Evolutionary conservation across 1,140 invertebrate genomes (phyloP).

Genomic region (Eumaeus atala): DNA sequence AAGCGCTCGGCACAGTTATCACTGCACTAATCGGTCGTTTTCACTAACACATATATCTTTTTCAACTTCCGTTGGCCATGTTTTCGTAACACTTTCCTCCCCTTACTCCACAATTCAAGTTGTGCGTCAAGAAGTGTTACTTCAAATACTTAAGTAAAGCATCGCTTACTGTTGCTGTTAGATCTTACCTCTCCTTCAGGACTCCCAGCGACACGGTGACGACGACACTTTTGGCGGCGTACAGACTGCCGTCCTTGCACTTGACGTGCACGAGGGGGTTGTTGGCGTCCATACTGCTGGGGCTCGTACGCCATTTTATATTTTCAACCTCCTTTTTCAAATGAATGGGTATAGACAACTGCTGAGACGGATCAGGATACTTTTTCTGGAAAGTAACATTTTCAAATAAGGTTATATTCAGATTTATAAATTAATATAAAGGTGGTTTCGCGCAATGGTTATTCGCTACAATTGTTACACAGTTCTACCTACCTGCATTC

Average conservation of each 20-base stretch:
- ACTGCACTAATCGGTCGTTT: too few relatives aligned
- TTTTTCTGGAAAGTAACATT: constrained; percentile 44
- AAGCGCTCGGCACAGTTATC: too few relatives aligned
- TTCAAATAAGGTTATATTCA: not conserved
- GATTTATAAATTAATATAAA: too few relatives aligned
- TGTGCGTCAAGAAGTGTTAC: too few relatives aligned
- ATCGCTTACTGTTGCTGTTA: not conserved
- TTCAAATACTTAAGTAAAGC: too few relatives aligned
- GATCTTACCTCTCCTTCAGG: constrained; percentile 75
- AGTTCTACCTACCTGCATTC: too few relatives aligned
- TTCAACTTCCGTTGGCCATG: too few relatives aligned
- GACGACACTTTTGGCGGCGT: constrained; percentile 79
- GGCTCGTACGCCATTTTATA: constrained; percentile 52
- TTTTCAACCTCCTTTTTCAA: constrained; percentile 63
- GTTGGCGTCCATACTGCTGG: constrained; percentile 29
- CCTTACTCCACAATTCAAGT: too few relatives aligned
- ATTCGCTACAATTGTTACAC: too few relatives aligned
- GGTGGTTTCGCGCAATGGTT: too few relatives aligned
- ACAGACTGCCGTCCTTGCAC: constrained; percentile 76
- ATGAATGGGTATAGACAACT: constrained; percentile 51
- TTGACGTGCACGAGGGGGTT: constrained; percentile 64
- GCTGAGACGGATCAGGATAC: constrained; percentile 55
- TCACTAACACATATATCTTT: too few relatives aligned
- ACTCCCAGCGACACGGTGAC: constrained; percentile 81
- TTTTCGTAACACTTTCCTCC: too few relatives aligned